Evolutionary conservation across 2,797 vertebrate species (phyloP), one percentile per base, ranked within the genome.

Genomic region (Sus cebifrons): DNA sequence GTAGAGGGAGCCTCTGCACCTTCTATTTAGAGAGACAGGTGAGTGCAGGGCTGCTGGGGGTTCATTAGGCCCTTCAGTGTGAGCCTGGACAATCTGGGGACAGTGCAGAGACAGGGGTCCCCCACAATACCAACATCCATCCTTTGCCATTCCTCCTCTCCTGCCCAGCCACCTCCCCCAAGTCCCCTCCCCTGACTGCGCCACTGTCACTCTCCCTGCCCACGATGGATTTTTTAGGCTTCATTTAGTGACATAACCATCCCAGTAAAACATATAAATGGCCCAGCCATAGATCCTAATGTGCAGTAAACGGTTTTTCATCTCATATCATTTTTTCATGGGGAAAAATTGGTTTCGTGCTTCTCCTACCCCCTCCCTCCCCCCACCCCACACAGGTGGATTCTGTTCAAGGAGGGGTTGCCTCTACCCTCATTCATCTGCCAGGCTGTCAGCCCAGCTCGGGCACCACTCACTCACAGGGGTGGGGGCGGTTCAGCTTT

Each of bases 191-290:
- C 64, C 16, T 60, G 71, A 62, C 58, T 0, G 0, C 85, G 87
- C 89, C 79, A 36, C 91, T 40, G 67, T 64, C 68, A 94, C 91
- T 16, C 82, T 94, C 32, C 65, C 78, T 85, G 84, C 65, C 73
- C 12, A 5, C 93, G 96, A 97, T 56, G 86, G 96, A 97, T 93
- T 92, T 93, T 96, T 93, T 86, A 97, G 93, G 73, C 77, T 96
- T 96, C 77, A 27, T 86, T 96, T 95, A 93, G 91, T 97, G 95
- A 97, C 89, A 96, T 79, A 91, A 93, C 86, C 64, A 75, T 97
- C 93, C 96, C 77, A 88, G 89, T 90, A 97, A 98, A 97, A 96
- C 89, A 91, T 96, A 96, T 96, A 98, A 97, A 97, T 96, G 96
- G 91, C 65, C 81, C 73, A 92, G 52, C 89, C 3, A 0, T 83